Conservation (phyloP, 1,140 invertebrate species). For the Ridgeia piscesae region DNA sequence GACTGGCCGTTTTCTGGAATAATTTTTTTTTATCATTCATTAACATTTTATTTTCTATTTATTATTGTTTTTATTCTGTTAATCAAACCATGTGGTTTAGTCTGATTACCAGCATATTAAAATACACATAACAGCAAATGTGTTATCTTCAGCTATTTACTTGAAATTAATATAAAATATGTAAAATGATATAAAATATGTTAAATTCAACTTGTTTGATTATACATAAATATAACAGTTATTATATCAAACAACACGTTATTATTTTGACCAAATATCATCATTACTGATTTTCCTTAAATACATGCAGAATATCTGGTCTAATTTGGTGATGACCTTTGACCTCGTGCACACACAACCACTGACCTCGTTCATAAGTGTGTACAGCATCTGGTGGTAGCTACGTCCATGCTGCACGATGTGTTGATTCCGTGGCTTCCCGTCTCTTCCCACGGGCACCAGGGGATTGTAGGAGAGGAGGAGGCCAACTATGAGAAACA, state of each 20-base stretch:
- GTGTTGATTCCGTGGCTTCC: constrained; percentile 42
- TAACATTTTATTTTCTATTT: too few species aligned
- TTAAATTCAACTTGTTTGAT: not conserved
- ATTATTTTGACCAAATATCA: not conserved
- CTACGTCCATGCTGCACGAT: constrained; percentile 45
- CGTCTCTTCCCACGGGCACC: constrained; percentile 3
- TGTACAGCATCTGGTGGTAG: constrained; percentile 45
- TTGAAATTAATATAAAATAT: too few species aligned
- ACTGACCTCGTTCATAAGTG: constrained; percentile 44
- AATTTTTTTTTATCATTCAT: too few species aligned
- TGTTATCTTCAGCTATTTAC: too few species aligned
- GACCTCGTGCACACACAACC: not conserved
- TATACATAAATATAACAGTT: not conserved
- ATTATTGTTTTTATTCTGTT: too few species aligned
- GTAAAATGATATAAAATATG: not conserved
- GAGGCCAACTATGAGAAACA: not conserved
- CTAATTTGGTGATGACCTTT: not conserved
- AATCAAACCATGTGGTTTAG: too few species aligned
- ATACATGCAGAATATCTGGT: not conserved
- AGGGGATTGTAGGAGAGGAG: constrained; percentile 20
- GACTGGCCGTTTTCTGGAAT: too few species aligned
- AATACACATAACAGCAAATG: too few species aligned
- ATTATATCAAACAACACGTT: not conserved
- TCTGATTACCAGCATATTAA: too few species aligned
- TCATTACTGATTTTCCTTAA: too few species aligned